A percentile compares a stretch with the other conserved stretches of the same genome.
phyloP scores from a whole-genome alignment of 2,113 vertebrate genomes.

The Plectropomus leopardus region DNA sequence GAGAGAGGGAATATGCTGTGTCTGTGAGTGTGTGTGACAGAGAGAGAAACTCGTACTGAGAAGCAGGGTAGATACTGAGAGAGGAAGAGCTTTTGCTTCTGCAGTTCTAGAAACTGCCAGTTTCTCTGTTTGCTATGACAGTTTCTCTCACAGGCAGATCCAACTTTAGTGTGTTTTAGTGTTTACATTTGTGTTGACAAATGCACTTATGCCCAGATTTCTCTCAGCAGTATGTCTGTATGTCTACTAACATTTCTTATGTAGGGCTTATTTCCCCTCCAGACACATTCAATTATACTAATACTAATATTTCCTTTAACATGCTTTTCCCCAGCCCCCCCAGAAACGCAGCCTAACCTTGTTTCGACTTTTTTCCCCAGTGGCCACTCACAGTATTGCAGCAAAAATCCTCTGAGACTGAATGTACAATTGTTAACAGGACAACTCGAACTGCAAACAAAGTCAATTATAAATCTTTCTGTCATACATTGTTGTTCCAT shows the following conservation, averaged over 20 bases:
- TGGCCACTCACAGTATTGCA: too few relatives aligned
- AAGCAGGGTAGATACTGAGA: conserved; percentile 1
- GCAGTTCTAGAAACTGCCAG: conserved; percentile 32
- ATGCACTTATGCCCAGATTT: background rate
- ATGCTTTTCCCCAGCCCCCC: too few relatives aligned
- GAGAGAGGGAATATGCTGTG: conserved; percentile 60
- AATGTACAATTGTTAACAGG: too few relatives aligned
- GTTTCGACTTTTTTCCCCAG: too few relatives aligned
- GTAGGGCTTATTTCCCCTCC: background rate
- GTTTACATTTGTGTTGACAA: conserved; percentile 12
- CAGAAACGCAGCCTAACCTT: too few relatives aligned
- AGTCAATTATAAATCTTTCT: too few relatives aligned
- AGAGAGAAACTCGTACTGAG: conserved; percentile 46
- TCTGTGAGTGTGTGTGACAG: conserved; percentile 24
- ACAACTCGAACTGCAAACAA: too few relatives aligned
- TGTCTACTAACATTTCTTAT: background rate
- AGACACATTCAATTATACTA: too few relatives aligned
- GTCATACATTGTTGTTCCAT: too few relatives aligned
- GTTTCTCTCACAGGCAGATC: background rate
- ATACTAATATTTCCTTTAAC: too few relatives aligned
- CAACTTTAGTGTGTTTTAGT: background rate
- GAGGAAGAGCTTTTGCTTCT: conserved; percentile 34
- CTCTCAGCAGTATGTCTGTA: background rate
- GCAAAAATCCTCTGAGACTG: too few relatives aligned
- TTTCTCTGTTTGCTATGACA: conserved; percentile 16